Base-by-base conservation (phyloP, 1,140 invertebrate species). In the Heliconius hewitsoni region DNA sequence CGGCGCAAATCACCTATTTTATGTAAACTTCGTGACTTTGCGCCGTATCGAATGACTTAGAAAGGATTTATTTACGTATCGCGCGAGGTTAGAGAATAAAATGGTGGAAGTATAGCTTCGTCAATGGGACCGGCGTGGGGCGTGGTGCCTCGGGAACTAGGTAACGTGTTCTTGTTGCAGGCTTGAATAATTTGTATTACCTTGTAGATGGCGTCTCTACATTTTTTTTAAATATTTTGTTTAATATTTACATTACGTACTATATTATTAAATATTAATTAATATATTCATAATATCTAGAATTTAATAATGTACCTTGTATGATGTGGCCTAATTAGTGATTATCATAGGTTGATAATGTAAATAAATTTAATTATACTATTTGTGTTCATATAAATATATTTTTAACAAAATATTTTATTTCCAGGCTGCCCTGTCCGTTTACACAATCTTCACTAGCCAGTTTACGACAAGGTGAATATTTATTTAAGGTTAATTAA, bases 391-490 rank as follows among this genome's bases (percentile, higher is more conserved):
- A 9, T 57, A 23, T 16, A 66, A 13, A 27, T 30, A 66, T 78
- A 55, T 57, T 74, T 42, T 76, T 74, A 66, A 57, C 19, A 13
- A n/a, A 74, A 70, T 50, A n/a, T 23, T 89, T 91, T 90, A 81
- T 87, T 94, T 90, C 55, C 93, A 95, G 94, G 84, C 91, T 95
- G 85, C 94, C 93, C 83, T 95, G 94, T 86, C 94, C 94, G 84
- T 95, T 95, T 85, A 94, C 94, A 83, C 94, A 95, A 89, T 92
- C 92, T 83, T 95, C 94, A 82, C 90, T 95, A 87, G 94, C 94
- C 76, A 95, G 94, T 90, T 93, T 95, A 94, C 89, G 94, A 91
- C 94, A 95, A 95, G 94, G 94, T 95, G 93, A 94, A 86, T 93
- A 91, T 91, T 70, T 84, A 77, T 70, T 80, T 76, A 50, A n/a